Evolutionary conservation across 2,113 vertebrate species (phyloP).

Genomic region (Proterorhinus semilunaris): DNA sequence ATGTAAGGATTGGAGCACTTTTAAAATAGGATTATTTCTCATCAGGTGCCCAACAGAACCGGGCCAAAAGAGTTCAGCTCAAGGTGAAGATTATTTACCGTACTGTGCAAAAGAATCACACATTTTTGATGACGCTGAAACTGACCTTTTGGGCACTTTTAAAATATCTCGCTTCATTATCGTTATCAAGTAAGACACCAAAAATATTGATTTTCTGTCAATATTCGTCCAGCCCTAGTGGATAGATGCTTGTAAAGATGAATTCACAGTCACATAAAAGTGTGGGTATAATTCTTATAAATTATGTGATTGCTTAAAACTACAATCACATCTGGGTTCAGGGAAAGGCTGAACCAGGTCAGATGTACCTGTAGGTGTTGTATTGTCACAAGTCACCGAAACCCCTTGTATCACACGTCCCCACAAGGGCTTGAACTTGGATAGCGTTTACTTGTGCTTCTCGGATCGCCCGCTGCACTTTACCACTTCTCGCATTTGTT

Average conservation of each 20-base stretch:
- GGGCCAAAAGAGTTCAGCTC: background rate
- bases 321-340: no score
- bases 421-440: background rate
- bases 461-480: background rate
- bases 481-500: background rate
- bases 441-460: background rate
- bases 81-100: background rate
- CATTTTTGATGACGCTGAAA: no score
- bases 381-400: background rate
- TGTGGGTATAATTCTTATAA: no score
- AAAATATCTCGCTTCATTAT: no score
- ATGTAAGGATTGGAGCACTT: background rate
- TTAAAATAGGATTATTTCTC: background rate
- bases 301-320: no score
- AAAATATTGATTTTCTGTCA: no score
- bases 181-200: no score
- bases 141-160: no score
- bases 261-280: no score
- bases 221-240: no score
- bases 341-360: background rate
- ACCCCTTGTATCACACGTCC: background rate
- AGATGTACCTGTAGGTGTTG: background rate
- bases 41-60: background rate
- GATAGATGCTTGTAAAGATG: no score
- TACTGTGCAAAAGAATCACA: background rate